Conservation (phyloP, 2,888 invertebrate genomes). For the Euplagia quadripunctaria region DNA sequence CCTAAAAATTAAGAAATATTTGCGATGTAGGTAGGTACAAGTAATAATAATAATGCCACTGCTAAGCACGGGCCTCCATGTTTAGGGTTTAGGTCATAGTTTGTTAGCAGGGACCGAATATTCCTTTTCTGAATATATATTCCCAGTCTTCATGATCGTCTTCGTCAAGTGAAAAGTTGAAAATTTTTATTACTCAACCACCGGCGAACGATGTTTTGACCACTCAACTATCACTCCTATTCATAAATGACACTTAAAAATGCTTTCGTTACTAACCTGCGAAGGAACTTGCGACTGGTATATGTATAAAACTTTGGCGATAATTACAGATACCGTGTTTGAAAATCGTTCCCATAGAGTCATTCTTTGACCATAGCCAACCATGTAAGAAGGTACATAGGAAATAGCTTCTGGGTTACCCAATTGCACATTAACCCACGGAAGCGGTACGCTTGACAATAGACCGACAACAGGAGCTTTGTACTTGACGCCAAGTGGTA, state of each 20-base stretch:
- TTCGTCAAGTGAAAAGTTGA: neutral
- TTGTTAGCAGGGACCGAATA: no score
- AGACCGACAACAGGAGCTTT: constrained; percentile 85
- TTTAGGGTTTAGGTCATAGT: no score
- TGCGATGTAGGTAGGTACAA: no score
- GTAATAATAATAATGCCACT: no score
- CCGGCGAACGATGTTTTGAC: neutral
- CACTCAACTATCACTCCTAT: neutral
- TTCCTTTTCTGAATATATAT: no score
- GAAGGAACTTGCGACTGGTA: constrained; percentile 79
- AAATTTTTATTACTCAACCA: neutral
- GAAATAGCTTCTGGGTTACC: constrained; percentile 87
- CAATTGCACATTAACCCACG: constrained; percentile 86
- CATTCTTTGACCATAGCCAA: constrained; percentile 83
- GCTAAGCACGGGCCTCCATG: no score
- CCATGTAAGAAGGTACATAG: constrained; percentile 87
- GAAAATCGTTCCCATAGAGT: constrained; percentile 78
- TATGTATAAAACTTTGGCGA: constrained; percentile 76
- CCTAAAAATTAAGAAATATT: constrained; percentile 57
- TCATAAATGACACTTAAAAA: neutral
- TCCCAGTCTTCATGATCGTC: no score
- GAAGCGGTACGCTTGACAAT: constrained; percentile 84
- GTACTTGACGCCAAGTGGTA: constrained; percentile 85
- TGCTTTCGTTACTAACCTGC: constrained; percentile 65
- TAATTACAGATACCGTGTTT: constrained; percentile 78